phyloP scores from a whole-genome alignment of 2,113 vertebrate genomes.

The Lagopus muta region DNA sequence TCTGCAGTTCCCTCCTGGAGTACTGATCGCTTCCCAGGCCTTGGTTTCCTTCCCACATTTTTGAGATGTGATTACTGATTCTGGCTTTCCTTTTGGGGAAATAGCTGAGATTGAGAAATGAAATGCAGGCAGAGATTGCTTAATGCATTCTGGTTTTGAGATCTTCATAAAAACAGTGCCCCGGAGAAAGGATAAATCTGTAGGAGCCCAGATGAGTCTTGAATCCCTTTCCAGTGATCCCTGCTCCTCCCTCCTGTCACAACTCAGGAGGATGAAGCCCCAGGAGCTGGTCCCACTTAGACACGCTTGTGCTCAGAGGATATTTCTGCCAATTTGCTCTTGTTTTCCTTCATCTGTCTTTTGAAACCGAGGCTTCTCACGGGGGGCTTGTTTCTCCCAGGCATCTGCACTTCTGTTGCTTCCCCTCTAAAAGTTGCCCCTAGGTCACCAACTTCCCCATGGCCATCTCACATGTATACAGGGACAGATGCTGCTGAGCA shows the following conservation, averaged over 20 bases:
- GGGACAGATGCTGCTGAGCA: background rate
- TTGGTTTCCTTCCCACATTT: background rate
- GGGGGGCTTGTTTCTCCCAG: background rate
- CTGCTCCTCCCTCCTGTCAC: background rate
- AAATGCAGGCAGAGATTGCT: background rate
- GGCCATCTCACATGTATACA: fast-evolving
- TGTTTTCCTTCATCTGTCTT: background rate
- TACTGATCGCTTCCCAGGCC: background rate
- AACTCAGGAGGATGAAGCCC: background rate
- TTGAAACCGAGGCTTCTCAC: background rate
- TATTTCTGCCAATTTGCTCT: background rate
- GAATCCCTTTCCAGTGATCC: background rate
- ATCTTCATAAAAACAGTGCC: background rate
- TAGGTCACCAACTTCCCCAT: background rate
- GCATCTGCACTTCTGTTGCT: background rate
- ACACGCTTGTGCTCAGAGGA: background rate
- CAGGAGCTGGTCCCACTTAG: background rate
- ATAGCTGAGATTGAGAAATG: background rate
- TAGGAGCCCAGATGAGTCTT: background rate
- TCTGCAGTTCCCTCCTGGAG: background rate
- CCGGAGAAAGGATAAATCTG: background rate
- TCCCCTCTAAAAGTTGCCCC: background rate
- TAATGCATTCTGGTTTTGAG: background rate
- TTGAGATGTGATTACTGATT: background rate
- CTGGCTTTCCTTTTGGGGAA: background rate